Conservation (phyloP, 1,140 invertebrate genomes). For the Drosophila sproati region DNA sequence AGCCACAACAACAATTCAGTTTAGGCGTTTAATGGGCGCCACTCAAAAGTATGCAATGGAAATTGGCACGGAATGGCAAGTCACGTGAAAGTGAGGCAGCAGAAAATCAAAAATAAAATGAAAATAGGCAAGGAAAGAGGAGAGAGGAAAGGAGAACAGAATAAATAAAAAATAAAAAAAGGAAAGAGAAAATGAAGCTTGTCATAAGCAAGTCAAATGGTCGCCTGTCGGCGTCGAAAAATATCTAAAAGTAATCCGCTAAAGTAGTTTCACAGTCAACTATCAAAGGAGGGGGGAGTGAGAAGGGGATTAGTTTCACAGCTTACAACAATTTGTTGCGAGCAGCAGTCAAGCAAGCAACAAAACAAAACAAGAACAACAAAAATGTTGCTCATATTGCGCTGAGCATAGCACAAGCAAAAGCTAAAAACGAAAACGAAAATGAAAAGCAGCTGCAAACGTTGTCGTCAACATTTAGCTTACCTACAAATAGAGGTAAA, state of each 20-base stretch:
- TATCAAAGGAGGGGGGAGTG: neutral
- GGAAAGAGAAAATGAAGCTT: conserved; percentile 18
- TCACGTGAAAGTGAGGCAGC: conserved; percentile 1
- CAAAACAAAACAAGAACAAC: conserved; percentile 32
- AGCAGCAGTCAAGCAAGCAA: conserved; percentile 44
- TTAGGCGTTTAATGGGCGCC: conserved; percentile 36
- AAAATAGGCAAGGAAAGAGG: neutral
- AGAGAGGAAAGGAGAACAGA: neutral
- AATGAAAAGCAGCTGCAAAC: conserved; percentile 72
- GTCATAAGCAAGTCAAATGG: conserved; percentile 48
- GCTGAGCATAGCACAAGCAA: conserved; percentile 44
- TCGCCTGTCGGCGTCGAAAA: conserved; percentile 34
- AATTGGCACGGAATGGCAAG: conserved; percentile 30
- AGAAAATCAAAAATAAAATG: neutral
- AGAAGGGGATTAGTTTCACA: conserved; percentile 75
- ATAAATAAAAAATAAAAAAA: neutral
- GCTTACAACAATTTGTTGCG: conserved; percentile 80
- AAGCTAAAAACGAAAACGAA: conserved; percentile 42
- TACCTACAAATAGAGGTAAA: conserved; percentile 44
- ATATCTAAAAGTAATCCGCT: conserved; percentile 74
- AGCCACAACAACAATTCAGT: neutral
- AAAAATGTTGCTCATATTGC: conserved; percentile 73
- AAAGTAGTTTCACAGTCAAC: conserved; percentile 67
- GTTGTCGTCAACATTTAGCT: conserved; percentile 80
- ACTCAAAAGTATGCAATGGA: conserved; percentile 46